Conservation (phyloP, 2,113 vertebrate genomes). For the Heterochromis multidens region DNA sequence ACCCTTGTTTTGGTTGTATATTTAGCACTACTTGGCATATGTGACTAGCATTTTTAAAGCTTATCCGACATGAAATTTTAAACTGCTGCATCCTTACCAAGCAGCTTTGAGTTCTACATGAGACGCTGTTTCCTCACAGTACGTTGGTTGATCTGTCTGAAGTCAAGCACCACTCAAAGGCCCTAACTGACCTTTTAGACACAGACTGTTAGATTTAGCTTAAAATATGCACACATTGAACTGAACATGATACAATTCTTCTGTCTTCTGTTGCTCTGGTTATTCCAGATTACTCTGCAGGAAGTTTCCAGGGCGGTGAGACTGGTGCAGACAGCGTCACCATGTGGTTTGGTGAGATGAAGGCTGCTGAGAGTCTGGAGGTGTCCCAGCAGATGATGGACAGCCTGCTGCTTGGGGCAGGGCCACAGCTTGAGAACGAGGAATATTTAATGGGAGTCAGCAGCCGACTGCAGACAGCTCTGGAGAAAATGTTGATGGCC, state of each 20-base stretch:
- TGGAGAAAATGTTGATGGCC: conserved; percentile 89
- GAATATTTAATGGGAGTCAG: conserved; percentile 82
- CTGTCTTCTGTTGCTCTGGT: background rate
- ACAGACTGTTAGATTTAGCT: background rate
- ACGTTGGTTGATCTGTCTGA: background rate
- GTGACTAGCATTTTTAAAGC: background rate
- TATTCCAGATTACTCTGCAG: conserved; percentile 9
- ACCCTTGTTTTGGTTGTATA: background rate
- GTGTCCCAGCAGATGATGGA: conserved; percentile 76
- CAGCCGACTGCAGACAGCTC: conserved; percentile 84
- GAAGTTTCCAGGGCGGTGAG: conserved; percentile 58
- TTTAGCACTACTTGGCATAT: background rate
- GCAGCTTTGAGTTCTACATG: background rate
- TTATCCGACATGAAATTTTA: background rate
- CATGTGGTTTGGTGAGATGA: conserved; percentile 71
- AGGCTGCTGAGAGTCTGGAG: conserved; percentile 74
- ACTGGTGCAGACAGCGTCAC: conserved; percentile 51
- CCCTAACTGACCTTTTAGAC: background rate
- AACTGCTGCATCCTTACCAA: background rate
- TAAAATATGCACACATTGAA: background rate
- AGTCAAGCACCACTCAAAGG: background rate
- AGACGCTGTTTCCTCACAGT: background rate
- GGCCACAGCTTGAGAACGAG: conserved; percentile 82
- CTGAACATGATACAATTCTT: background rate
- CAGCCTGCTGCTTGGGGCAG: conserved; percentile 71